Evolutionary conservation across 2,113 vertebrate species (phyloP).

Genomic region (Caracal caracal): DNA sequence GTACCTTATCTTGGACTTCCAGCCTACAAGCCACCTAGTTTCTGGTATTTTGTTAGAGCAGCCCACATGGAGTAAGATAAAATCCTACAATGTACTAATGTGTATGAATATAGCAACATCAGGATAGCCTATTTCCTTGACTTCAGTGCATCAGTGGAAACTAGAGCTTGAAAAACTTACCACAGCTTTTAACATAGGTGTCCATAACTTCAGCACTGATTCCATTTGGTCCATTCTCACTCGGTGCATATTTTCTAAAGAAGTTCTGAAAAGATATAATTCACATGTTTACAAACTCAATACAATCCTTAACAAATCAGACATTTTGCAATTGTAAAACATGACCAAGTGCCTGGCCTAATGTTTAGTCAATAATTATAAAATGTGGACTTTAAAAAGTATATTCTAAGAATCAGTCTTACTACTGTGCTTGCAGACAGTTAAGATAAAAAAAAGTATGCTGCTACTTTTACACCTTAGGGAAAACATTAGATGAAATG

Average conservation of each 20-base stretch:
- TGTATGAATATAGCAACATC: background rate
- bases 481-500: constrained; percentile 12
- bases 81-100: background rate
- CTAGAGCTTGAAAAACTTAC: constrained; percentile 84
- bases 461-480: background rate
- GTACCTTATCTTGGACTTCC: background rate
- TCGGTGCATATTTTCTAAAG: constrained; percentile 96
- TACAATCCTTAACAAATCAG: background rate
- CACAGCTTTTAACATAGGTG: constrained; percentile 99
- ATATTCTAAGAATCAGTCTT: background rate
- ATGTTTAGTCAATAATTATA: background rate
- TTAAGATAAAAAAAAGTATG: background rate
- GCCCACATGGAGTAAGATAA: background rate
- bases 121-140: background rate
- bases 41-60: background rate
- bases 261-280: constrained; percentile 90
- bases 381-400: background rate
- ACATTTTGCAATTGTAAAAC: background rate
- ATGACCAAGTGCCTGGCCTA: background rate
- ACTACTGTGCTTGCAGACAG: background rate
- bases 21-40: background rate
- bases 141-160: too few relatives aligned
- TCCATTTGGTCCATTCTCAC: constrained; percentile 96
- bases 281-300: constrained; percentile 44
- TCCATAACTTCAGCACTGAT: constrained; percentile 99